Percentiles rank a stretch among this genome's conserved stretches.
Conservation (phyloP, 2,113 vertebrate species). For the Brienomyrus longianalis region DNA sequence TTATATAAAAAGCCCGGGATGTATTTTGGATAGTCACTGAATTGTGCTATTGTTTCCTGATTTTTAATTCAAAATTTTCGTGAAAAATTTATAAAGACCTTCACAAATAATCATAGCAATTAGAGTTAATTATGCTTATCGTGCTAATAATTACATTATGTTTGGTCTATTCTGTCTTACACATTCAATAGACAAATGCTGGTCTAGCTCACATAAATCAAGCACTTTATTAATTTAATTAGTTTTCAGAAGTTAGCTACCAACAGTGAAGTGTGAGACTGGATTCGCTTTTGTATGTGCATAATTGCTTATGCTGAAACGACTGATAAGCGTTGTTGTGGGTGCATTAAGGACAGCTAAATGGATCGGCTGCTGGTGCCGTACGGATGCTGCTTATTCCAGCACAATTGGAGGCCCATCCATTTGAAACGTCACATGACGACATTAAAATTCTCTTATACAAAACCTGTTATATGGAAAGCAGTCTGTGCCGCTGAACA, state of each 20-base stretch:
- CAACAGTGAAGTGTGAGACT: neutral
- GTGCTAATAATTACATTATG: neutral
- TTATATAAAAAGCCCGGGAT: neutral
- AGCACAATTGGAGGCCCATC: neutral
- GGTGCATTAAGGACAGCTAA: slow-evolving; percentile 9
- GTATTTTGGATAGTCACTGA: neutral
- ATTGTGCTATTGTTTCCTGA: neutral
- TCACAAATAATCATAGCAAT: neutral
- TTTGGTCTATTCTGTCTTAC: slow-evolving; percentile 2
- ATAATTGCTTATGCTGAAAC: slow-evolving; percentile 1
- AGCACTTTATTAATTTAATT: slow-evolving; percentile 1
- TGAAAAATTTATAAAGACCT: slow-evolving; percentile 1
- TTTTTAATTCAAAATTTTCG: neutral
- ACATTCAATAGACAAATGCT: neutral
- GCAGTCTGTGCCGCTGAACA: neutral
- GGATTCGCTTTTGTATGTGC: neutral
- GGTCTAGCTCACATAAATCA: slow-evolving; percentile 12
- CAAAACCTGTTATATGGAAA: slow-evolving; percentile 6
- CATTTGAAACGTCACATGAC: neutral
- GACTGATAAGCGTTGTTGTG: neutral
- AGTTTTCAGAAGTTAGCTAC: neutral
- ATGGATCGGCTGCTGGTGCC: neutral
- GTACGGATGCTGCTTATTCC: neutral
- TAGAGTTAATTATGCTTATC: neutral
- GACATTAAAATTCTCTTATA: neutral